A percentile compares a stretch with the other conserved stretches of the same genome.
Conservation (phyloP, 2,888 invertebrate species). For the Limnephilus marmoratus region DNA sequence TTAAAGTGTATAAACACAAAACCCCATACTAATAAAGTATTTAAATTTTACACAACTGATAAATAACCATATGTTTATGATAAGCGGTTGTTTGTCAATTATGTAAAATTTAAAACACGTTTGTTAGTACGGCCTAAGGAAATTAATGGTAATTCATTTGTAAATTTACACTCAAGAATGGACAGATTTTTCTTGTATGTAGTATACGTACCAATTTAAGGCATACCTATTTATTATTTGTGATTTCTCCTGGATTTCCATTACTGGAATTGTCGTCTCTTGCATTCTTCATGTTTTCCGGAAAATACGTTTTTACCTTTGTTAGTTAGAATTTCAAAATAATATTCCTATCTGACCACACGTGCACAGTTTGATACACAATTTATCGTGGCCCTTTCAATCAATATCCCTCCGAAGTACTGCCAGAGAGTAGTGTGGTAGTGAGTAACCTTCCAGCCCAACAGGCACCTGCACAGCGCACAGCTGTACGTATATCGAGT, state of each 20-base stretch:
- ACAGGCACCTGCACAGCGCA: background rate
- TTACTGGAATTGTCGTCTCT: background rate
- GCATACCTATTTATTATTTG: background rate
- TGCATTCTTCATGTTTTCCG: background rate
- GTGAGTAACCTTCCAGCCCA: background rate
- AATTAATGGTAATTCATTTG: background rate
- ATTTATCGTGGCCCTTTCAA: background rate
- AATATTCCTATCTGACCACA: background rate
- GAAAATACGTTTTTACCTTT: background rate
- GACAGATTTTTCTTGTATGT: too few relatives aligned
- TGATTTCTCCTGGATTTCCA: background rate
- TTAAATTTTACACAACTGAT: too few relatives aligned
- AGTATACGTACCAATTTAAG: background rate
- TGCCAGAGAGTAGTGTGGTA: background rate
- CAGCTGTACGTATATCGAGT: too few relatives aligned
- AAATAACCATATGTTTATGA: too few relatives aligned
- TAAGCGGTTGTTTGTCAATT: too few relatives aligned
- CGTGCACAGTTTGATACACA: background rate
- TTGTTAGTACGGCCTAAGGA: too few relatives aligned
- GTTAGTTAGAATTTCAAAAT: background rate
- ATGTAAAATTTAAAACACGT: too few relatives aligned
- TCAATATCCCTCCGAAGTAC: constrained; percentile 20
- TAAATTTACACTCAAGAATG: too few relatives aligned
- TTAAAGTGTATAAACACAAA: background rate
- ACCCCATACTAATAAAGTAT: too few relatives aligned